Base-by-base conservation (phyloP, 2,888 invertebrate species). In the Andrena bicolor region DNA sequence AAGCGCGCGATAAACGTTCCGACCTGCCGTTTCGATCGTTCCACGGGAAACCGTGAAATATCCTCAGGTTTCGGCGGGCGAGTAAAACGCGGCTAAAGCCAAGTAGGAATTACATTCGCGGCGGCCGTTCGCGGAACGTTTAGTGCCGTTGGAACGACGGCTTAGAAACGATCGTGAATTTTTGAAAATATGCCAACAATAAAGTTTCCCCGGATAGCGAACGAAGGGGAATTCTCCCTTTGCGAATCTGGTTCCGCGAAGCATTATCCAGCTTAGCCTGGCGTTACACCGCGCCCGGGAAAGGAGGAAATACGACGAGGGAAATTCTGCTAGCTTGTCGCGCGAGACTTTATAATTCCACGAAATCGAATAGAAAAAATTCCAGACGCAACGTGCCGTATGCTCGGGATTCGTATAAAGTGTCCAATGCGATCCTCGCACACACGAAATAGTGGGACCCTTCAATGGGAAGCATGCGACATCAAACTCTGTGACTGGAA, bases 181-280 rank as follows among this genome's bases (percentile, higher is more conserved):
- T 88, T 89, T 79, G 83, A 89, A 88, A 88, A 88, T 89, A 89
- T 80, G 83, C 70, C 77, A 70, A 80, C 88, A 71, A 88, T 88
- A 88, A 88, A 88, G 78, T 87, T 81, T 63, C 48, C 76, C 56
- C 32, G 70, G 53, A 61, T 73, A 66, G 64, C 60, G 51, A 26
- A 48, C 79, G 60, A 66, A 76, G 77, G 84, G 63, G 66, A 81
- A 84, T 61, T 69, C 77, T 61, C 77, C 56, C 70, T 77, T 41
- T 66, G 61, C 80, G 73, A 72, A 77, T 84, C 72, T 71, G 70
- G 53, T 63, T 61, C 23, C 70, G 65, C 60, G 64, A 20, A 20
- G 64, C 69, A 84, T 79, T 84, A 80, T 84, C 79, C 61, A 64
- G 66, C 78, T 79, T 72, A 35, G 75, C 26, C 53, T 58, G 51